phyloP scores from a whole-genome alignment of 2,888 invertebrate species.

The Cerastis rubricosa region DNA sequence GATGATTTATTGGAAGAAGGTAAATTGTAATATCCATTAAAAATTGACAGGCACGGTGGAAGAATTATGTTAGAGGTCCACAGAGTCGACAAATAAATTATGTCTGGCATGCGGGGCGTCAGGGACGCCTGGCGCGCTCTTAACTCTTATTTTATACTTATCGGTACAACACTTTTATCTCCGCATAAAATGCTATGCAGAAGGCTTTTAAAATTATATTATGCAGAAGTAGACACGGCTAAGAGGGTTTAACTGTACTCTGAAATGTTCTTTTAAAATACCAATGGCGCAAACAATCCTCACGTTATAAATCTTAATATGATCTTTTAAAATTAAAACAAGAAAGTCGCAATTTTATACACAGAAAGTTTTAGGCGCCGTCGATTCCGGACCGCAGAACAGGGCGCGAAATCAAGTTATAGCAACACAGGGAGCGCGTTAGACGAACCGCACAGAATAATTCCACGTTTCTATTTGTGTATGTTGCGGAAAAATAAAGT shows the following conservation, averaged over 20 bases:
- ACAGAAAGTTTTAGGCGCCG: conserved; percentile 42
- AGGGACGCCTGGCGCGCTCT: conserved; percentile 70
- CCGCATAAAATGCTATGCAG: conserved; percentile 82
- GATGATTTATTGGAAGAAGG: conserved; percentile 61
- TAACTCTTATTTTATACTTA: conserved; percentile 84
- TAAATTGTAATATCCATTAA: conserved; percentile 71
- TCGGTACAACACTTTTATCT: conserved; percentile 85
- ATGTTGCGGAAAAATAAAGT: conserved; percentile 78
- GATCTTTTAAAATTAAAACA: conserved; percentile 37
- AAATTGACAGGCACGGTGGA: conserved; percentile 71
- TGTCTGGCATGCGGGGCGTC: conserved; percentile 69
- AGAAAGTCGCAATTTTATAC: conserved; percentile 28
- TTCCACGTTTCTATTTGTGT: conserved; percentile 69
- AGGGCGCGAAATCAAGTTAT: conserved; percentile 64
- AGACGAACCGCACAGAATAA: conserved; percentile 64
- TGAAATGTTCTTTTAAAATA: conserved; percentile 65
- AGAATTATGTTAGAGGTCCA: conserved; percentile 71
- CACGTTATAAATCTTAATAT: conserved; percentile 45
- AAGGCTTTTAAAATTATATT: conserved; percentile 83
- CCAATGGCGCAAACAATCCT: conserved; percentile 55
- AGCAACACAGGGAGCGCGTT: conserved; percentile 61
- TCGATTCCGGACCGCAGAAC: conserved; percentile 50
- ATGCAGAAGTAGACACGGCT: conserved; percentile 69
- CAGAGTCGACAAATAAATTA: conserved; percentile 76
- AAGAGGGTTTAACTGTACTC: conserved; percentile 71